Conservation (phyloP, 37 sponge, comb jelly and placozoan genomes). For the Tethya wilhelma region DNA sequence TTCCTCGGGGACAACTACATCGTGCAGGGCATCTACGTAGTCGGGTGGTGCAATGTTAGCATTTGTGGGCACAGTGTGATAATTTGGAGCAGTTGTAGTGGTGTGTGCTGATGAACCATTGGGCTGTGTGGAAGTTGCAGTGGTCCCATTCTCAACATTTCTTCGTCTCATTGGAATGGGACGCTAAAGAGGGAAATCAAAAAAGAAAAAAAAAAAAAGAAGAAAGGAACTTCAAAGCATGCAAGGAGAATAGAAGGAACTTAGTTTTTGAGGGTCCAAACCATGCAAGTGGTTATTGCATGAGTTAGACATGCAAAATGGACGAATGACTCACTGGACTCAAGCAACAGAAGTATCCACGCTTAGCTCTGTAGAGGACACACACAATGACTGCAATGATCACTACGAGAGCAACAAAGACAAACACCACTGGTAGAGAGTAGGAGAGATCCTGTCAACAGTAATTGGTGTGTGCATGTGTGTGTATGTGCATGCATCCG, state of each 20-base stretch:
- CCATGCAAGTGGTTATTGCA: too few species aligned
- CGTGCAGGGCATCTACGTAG: slow-evolving; percentile 39
- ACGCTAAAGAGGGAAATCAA: too few species aligned
- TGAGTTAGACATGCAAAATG: too few species aligned
- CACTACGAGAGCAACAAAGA: not conserved
- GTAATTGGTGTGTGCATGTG: not conserved
- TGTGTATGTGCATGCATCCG: not conserved
- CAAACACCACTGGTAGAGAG: slow-evolving; percentile 4
- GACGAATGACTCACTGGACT: slow-evolving; percentile 29
- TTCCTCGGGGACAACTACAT: slow-evolving; percentile 12
- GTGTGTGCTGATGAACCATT: not conserved
- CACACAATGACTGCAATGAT: slow-evolving; percentile 1
- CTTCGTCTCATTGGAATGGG: too few species aligned
- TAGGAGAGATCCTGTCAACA: slow-evolving; percentile 29
- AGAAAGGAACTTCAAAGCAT: too few species aligned
- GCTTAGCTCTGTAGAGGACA: slow-evolving; percentile 21
- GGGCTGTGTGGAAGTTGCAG: too few species aligned
- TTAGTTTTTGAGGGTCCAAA: too few species aligned
- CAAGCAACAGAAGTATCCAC: slow-evolving; percentile 49
- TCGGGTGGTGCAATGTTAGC: slow-evolving; percentile 33
- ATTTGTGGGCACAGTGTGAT: not conserved
- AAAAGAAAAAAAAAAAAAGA: too few species aligned
- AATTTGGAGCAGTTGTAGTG: not conserved
- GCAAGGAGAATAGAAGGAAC: too few species aligned
- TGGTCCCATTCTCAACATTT: too few species aligned